Evolutionary conservation across 1,140 invertebrate species (phyloP).

Genomic region (Macrobrachium rosenbergii): DNA sequence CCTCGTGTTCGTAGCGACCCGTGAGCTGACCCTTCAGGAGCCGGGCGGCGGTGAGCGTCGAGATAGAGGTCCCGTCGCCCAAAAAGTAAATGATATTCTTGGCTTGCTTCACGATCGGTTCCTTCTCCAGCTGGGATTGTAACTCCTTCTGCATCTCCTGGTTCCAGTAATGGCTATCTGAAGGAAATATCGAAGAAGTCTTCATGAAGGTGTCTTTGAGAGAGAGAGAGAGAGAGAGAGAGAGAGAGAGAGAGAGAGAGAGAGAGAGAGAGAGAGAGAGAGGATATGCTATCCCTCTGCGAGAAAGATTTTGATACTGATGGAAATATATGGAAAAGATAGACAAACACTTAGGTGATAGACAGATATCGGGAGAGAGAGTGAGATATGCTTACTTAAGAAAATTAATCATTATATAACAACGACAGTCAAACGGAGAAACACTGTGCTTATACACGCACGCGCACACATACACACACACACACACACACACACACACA

Average conservation of each 20-base stretch:
- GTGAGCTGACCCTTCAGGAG: constrained; percentile 78
- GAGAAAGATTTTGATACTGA: too few relatives aligned
- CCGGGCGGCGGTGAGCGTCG: constrained; percentile 82
- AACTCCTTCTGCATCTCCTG: constrained; percentile 45
- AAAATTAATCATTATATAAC: not conserved
- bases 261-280: constrained; percentile 4
- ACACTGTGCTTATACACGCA: too few relatives aligned
- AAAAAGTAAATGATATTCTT: constrained; percentile 85
- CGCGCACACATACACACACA: too few relatives aligned
- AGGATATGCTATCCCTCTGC: too few relatives aligned
- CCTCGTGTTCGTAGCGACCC: constrained; percentile 57
- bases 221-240: not conserved
- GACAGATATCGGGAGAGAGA: not conserved
- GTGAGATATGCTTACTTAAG: not conserved
- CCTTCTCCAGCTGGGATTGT: constrained; percentile 38
- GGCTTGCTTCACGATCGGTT: constrained; percentile 67
- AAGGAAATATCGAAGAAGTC: too few relatives aligned
- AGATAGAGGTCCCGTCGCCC: constrained; percentile 85
- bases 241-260: not conserved
- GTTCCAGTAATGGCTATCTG: constrained; percentile 63
- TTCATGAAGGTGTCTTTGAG: not conserved
- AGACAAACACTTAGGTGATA: too few relatives aligned
- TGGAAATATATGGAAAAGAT: too few relatives aligned
- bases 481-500: too few relatives aligned
- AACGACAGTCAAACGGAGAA: not conserved